These are phyloP conservation scores for Pseudomyrmex gracilis DNA, from an alignment of 1,140 invertebrate species.

Conservation along the genomic window DNA sequence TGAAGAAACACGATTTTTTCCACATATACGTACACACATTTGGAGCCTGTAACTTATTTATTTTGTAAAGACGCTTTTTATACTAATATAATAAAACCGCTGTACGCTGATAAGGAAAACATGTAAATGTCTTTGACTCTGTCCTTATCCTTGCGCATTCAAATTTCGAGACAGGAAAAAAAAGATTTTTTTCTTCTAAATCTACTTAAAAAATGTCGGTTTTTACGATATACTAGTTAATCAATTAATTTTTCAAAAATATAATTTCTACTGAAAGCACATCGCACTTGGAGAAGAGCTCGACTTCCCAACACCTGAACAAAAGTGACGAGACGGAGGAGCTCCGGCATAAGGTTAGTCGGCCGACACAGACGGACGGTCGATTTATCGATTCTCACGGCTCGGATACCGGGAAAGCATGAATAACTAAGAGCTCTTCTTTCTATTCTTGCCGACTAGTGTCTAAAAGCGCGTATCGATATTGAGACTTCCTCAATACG, in stretches of 20 bases:
- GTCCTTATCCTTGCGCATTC: not conserved
- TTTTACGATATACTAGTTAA: too few relatives aligned
- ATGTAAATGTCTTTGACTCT: not conserved
- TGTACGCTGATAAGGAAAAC: conserved; percentile 71
- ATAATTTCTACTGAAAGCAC: not conserved
- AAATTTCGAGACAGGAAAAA: too few relatives aligned
- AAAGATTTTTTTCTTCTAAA: conserved; percentile 19
- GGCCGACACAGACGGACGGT: conserved; percentile 69
- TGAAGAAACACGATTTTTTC: conserved; percentile 34
- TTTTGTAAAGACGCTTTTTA: conserved; percentile 85
- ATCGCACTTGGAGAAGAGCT: not conserved
- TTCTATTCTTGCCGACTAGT: conserved; percentile 77
- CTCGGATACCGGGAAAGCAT: conserved; percentile 80
- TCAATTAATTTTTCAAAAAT: not conserved
- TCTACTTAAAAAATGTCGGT: too few relatives aligned
- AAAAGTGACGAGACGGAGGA: conserved; percentile 23
- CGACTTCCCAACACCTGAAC: not conserved
- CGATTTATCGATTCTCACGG: conserved; percentile 83
- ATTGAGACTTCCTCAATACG: not conserved
- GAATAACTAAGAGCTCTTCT: conserved; percentile 82
- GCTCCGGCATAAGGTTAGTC: conserved; percentile 76
- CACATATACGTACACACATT: conserved; percentile 37
- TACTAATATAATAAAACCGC: conserved; percentile 84
- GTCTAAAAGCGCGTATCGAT: conserved; percentile 67
- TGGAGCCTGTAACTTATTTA: conserved; percentile 84